Evolutionary conservation across 2,797 vertebrate genomes (phyloP), one percentile per base, ranked within the genome.

Genomic region (Coranthus polyacanthus): DNA sequence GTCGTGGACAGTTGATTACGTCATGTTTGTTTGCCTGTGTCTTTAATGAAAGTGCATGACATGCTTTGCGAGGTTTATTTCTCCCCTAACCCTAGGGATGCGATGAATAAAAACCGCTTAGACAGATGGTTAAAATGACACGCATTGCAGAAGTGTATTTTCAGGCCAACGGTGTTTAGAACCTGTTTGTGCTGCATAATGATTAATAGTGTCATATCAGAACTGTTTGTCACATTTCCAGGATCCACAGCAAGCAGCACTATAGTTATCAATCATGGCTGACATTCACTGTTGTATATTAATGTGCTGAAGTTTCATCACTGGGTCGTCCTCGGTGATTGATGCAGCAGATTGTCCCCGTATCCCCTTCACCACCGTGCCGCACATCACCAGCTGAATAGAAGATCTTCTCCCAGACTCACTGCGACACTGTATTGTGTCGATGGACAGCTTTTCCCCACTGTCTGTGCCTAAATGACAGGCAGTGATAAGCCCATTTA

Each of bases 231-330:
- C 57, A 72, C 44, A 60, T 49, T 59, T 76, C 68, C 22, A 57
- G 51, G 59, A 68, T 60, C 72, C 46, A 54, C 73, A 74, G 72
- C 68, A 67, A 64, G 45, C 26, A 42, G 11, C 22, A 36, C 59
- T 39, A 56, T 54, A 60, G 61, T 51, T 79, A 86, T 87, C 78
- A 75, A 76, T 87, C 85, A 86, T 12, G 22, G 47, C 42, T 56
- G 68, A 52, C 72, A 58, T 76, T 73, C 57, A 69, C 64, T 71
- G 63, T 68, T 81, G 69, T 75, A 82, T 83, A 79, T 82, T 75
- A 77, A 79, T 79, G 75, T 16, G 5, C 34, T 67, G 49, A 56
- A 57, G 59, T 75, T 74, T 81, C 72, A 77, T 78, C 43, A 49
- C 50, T 46, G 52, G 61, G 55, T 78, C 63, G 69, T 24, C 50